phyloP scores from a whole-genome alignment of 2,113 vertebrate species.

The Bostrychus sinensis region DNA sequence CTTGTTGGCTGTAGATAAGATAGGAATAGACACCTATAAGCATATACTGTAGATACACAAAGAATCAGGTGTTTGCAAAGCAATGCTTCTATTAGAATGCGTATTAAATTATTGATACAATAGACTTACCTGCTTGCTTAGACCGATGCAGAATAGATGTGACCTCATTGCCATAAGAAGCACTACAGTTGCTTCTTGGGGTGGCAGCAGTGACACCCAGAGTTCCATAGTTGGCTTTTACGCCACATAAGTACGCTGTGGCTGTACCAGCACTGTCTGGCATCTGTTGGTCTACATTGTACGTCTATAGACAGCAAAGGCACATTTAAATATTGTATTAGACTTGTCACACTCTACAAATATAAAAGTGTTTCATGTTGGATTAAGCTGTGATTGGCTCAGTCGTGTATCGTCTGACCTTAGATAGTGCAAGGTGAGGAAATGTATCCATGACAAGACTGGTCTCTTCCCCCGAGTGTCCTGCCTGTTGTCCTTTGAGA shows the following conservation, averaged over 20 bases:
- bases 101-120: constrained; percentile 5
- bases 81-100: not conserved
- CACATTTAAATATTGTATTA: not conserved
- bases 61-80: not conserved
- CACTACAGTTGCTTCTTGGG: constrained; percentile 60
- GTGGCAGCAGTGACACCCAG: constrained; percentile 76
- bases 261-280: constrained; percentile 84
- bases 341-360: not conserved
- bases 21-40: not conserved
- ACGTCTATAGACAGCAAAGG: constrained; percentile 67
- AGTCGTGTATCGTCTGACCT: constrained; percentile 64
- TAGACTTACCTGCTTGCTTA: constrained; percentile 73
- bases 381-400: not conserved
- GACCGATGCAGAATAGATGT: constrained; percentile 79
- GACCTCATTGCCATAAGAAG: constrained; percentile 75
- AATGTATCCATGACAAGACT: constrained; percentile 83
- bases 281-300: constrained; percentile 84
- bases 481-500: constrained; percentile 80
- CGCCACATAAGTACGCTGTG: constrained; percentile 83
- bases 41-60: not conserved
- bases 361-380: not conserved
- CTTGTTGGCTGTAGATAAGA: not conserved
- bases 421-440: constrained; percentile 80
- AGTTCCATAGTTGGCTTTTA: constrained; percentile 84
- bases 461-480: constrained; percentile 77